Evolutionary conservation across 2,113 vertebrate species (phyloP).

Genomic region (Silurus meridionalis): DNA sequence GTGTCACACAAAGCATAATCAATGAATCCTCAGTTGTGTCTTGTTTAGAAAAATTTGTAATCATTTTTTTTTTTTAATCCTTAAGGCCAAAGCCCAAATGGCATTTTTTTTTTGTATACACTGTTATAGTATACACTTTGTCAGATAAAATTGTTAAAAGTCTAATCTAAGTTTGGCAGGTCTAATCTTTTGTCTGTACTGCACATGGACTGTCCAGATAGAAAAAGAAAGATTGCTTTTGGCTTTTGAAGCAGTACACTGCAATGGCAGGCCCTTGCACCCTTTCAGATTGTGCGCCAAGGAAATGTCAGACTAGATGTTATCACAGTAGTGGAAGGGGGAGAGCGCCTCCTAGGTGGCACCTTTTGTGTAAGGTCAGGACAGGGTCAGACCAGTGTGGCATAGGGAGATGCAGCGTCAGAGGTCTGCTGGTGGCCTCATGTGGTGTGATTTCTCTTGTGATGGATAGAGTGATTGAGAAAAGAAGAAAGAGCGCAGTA

Average conservation of each 20-base stretch:
- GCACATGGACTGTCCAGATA: constrained; percentile 37
- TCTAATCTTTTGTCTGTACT: constrained; percentile 51
- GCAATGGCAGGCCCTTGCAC: constrained; percentile 47
- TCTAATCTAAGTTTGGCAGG: constrained; percentile 38
- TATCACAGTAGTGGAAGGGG: constrained; percentile 59
- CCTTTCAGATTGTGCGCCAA: constrained; percentile 64
- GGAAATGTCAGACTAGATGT: constrained; percentile 73
- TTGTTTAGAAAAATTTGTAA: neutral
- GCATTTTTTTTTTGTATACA: constrained; percentile 19
- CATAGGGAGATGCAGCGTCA: constrained; percentile 20
- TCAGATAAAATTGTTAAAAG: constrained; percentile 22
- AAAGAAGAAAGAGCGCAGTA: constrained; percentile 28
- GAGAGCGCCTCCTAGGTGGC: constrained; percentile 59
- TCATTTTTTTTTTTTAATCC: constrained; percentile 10
- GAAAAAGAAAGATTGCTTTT: constrained; percentile 59
- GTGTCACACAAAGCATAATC: neutral
- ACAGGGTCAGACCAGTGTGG: constrained; percentile 28
- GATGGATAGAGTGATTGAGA: constrained; percentile 22
- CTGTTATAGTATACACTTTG: neutral
- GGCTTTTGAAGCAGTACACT: constrained; percentile 61
- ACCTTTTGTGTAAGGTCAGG: constrained; percentile 55
- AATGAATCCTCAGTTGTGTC: neutral
- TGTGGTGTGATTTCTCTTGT: constrained; percentile 22
- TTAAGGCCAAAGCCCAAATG: neutral
- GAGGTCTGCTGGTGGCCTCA: constrained; percentile 38